phyloP scores from a whole-genome alignment of 2,888 invertebrate species.

The Drosophila anomelani region DNA sequence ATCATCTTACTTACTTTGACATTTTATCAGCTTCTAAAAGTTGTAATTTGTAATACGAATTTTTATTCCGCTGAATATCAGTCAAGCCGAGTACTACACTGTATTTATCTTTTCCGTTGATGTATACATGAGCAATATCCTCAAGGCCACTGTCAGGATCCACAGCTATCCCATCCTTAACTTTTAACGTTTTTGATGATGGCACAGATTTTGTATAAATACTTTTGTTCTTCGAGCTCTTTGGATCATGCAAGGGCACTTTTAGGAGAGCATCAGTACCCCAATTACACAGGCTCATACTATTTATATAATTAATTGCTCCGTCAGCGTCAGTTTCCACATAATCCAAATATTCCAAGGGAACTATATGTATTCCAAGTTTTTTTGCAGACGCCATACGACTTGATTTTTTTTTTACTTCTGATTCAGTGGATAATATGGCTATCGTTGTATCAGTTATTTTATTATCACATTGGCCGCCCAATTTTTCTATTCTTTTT shows the following conservation, averaged over 20 bases:
- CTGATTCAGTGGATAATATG: slow-evolving; percentile 89
- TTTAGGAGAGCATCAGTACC: slow-evolving; percentile 88
- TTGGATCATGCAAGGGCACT: slow-evolving; percentile 86
- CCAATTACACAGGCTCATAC: slow-evolving; percentile 92
- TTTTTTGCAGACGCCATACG: slow-evolving; percentile 89
- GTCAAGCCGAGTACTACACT: slow-evolving; percentile 93
- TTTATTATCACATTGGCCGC: slow-evolving; percentile 90
- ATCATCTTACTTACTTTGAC: slow-evolving; percentile 85
- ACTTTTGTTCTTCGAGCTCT: slow-evolving; percentile 87
- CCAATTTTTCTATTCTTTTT: slow-evolving; percentile 89
- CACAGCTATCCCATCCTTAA: slow-evolving; percentile 94
- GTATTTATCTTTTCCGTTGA: slow-evolving; percentile 86
- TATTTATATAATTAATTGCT: slow-evolving; percentile 88
- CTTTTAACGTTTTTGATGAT: slow-evolving; percentile 88
- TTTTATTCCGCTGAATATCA: slow-evolving; percentile 94
- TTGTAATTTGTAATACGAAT: slow-evolving; percentile 98
- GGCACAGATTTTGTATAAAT: slow-evolving; percentile 86
- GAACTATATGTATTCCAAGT: slow-evolving; percentile 92
- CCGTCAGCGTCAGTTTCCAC: slow-evolving; percentile 87
- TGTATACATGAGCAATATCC: slow-evolving; percentile 92
- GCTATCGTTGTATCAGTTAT: slow-evolving; percentile 89
- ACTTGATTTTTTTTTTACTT: slow-evolving; percentile 88
- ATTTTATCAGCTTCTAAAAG: slow-evolving; percentile 90
- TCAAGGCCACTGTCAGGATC: slow-evolving; percentile 95
- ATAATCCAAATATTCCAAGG: slow-evolving; percentile 90